Base-by-base conservation (phyloP, 1,140 invertebrate species). In the Drosophila hydei region DNA sequence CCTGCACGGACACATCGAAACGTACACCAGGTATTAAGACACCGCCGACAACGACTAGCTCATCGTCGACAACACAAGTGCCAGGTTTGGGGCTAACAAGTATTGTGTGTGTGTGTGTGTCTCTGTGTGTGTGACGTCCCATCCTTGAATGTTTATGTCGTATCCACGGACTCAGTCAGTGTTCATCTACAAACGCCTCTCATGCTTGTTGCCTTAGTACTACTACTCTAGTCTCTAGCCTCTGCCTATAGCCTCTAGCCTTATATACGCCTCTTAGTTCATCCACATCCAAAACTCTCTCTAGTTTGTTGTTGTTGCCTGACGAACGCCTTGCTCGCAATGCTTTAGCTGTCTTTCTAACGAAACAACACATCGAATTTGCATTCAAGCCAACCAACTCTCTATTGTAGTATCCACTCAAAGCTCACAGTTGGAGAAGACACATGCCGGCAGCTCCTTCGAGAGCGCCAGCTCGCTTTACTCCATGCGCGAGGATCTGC, bases 401-500 rank as follows among this genome's bases (percentile, higher is more conserved):
- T 23, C 5, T 48, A 19, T 16, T 27, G 4, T 25, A 84, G 92
- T 90, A 11, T 91, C 92, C 14, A 91, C 92, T 3, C 91, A 92
- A 43, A 91, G 92, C 33, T 93, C 93, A 21, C 92, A 93, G 55
- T 92, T 93, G 43, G 93, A 93, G 56, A 93, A 93, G 42, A 93
- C 92, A 2, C 94, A 95, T 68, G 95, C 95, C 61, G 95, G 95
- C 19, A 96, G 95, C 78, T 96, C 95, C 14, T 96, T 96, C 89
- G 96, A 96, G 89, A 96, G 95, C 83, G 95, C 95, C 40, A 96
- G 95, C 56, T 96, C 95, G 21, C 92, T 96, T 40, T 96, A 96
- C 90, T 93, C 96, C 25, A 95, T 95, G 36, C 93, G 95, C 65
- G 95, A 94, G 73, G 95, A 96, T 89, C 93, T 95, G 42, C 89